Base-by-base conservation (phyloP, 2,113 vertebrate genomes). In the Noturus placidus region DNA sequence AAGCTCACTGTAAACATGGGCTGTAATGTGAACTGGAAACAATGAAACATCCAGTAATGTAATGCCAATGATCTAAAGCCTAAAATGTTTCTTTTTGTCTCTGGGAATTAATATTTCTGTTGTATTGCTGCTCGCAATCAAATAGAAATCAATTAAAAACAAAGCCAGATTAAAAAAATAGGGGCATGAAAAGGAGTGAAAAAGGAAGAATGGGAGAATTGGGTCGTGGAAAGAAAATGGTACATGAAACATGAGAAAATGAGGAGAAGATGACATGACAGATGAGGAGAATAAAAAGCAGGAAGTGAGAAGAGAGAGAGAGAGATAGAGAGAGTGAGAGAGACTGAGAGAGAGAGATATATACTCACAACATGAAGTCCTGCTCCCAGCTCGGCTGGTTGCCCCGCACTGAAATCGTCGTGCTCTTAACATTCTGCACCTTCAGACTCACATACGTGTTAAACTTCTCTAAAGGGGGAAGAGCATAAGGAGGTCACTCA, bases 401-500 rank as follows among this genome's bases (percentile, higher is more conserved):
- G 90, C 98, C 98, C 54, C 98, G 94, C 84, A 99, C 98, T 0
- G 98, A 96, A 0, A 99, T 97, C 50, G 98, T 99, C 6, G 98
- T 99, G 94, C 98, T 99, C 95, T 99, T 99, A 92, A 99, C 97
- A 97, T 99, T 99, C 94, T 99, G 98, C 50, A 99, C 98, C 91
- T 99, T 99, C 91, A 99, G 94, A n/a, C 97, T 98, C 94, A 99
- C 98, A 14, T 99, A 99, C 0, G 98, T 97, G 95, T 99, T 99
- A 93, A 99, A 99, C 89, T 99, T 99, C 91, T 99, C 98, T 99
- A 95, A 76, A 13, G 63, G 92, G 65, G 42, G 63, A 56, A 87
- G 63, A 91, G 25, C 30, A 67, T 15, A 35, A 70, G 67, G 14
- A 87, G 22, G 54, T 81, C 30, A 80, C 3, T 11, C 11, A 30